Evolutionary conservation across 2,113 vertebrate genomes (phyloP).

Genomic region (Scomber colias): DNA sequence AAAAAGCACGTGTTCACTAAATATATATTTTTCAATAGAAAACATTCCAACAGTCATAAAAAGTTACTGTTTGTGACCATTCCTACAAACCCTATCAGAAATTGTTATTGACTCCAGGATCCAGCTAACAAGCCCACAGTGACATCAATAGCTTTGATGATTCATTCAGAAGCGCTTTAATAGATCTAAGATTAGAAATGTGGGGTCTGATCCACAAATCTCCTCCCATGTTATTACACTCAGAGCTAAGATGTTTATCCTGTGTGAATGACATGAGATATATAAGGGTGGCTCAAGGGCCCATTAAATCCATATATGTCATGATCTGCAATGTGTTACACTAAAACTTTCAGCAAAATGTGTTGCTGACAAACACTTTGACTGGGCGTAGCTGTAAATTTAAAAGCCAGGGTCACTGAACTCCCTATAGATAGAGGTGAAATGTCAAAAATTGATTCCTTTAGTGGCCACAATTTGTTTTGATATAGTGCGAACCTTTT

Average conservation of each 20-base stretch:
- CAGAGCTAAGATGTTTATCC: constrained; percentile 72
- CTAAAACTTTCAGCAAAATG: constrained; percentile 80
- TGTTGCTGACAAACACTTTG: constrained; percentile 73
- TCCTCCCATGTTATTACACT: constrained; percentile 72
- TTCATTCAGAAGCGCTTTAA: constrained; percentile 77
- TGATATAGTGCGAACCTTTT: constrained; percentile 70
- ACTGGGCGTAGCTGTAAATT: constrained; percentile 80
- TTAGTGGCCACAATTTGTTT: constrained; percentile 78
- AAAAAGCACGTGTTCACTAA: background rate
- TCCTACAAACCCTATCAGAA: constrained; percentile 59
- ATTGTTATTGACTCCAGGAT: constrained; percentile 69
- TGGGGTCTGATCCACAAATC: constrained; percentile 75
- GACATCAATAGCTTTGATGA: constrained; percentile 77
- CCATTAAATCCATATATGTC: constrained; percentile 80
- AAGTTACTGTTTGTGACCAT: constrained; percentile 36
- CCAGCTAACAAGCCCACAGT: constrained; percentile 69
- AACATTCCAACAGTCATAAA: constrained; percentile 18
- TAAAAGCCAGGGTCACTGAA: constrained; percentile 78
- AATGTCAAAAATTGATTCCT: constrained; percentile 85
- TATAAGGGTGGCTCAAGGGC: constrained; percentile 70
- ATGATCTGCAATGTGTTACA: constrained; percentile 75
- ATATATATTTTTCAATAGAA: constrained; percentile 9
- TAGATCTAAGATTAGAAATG: constrained; percentile 78
- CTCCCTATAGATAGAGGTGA: constrained; percentile 78
- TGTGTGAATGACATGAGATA: constrained; percentile 66